Percentiles rank a stretch among this genome's conserved stretches.
Conservation (phyloP, 2,113 vertebrate genomes). For the Crotalus viridis region DNA sequence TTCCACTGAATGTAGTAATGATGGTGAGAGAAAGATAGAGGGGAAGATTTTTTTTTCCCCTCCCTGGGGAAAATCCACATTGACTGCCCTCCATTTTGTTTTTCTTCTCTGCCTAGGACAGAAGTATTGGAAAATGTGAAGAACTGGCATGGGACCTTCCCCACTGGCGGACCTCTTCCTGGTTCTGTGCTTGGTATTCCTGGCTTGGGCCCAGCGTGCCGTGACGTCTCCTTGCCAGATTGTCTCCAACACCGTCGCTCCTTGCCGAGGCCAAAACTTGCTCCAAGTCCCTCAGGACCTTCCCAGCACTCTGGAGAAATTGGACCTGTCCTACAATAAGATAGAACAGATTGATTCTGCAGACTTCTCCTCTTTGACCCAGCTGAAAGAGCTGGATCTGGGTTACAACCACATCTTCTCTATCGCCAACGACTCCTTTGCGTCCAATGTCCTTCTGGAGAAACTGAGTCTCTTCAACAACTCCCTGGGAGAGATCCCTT, state of each 20-base stretch:
- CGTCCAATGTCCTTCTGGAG: conserved; percentile 67
- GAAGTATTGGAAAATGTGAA: neutral
- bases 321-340: conserved; percentile 81
- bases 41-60: neutral
- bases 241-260: neutral
- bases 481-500: conserved; percentile 72
- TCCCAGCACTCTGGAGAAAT: conserved; percentile 56
- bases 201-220: accelerated
- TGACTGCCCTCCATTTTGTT: neutral
- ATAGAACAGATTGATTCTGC: conserved; percentile 52
- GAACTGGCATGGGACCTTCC: neutral
- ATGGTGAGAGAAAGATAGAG: neutral
- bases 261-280: conserved; percentile 71
- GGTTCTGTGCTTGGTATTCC: neutral
- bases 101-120: neutral
- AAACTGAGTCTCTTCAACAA: conserved; percentile 81
- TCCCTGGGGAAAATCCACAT: neutral
- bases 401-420: conserved; percentile 76
- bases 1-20: neutral
- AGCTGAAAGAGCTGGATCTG: conserved; percentile 66
- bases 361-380: conserved; percentile 62
- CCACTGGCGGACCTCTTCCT: neutral
- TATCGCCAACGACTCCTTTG: conserved; percentile 70
- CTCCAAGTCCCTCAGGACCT: conserved; percentile 64
- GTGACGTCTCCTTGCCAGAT: neutral